A percentile compares a stretch with the other conserved stretches of the same genome.
Conservation (phyloP, 2,888 invertebrate species). For the Papilio gigon region DNA sequence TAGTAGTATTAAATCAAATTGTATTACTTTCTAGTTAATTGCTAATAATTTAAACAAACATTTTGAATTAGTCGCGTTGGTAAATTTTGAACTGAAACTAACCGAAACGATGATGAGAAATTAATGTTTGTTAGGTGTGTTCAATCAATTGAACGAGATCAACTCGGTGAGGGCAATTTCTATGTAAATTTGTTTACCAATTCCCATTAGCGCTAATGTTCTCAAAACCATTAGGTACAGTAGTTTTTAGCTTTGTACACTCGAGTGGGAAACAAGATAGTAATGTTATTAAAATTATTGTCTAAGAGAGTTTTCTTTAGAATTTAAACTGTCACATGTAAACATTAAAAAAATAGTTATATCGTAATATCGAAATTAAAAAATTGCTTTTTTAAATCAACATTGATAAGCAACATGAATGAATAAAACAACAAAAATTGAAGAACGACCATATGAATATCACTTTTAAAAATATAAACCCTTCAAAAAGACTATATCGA, state of each 20-base stretch:
- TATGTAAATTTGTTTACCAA: constrained; percentile 35
- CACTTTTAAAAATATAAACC: too few species aligned
- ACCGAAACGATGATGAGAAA: constrained; percentile 22
- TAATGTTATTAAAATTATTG: neutral
- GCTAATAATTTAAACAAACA: neutral
- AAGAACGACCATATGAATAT: too few species aligned
- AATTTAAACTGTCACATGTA: too few species aligned
- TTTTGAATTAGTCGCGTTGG: constrained; percentile 1
- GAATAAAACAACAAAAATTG: too few species aligned
- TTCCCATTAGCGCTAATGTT: constrained; percentile 33
- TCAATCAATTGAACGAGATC: constrained; percentile 32
- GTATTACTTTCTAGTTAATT: neutral
- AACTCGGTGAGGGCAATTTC: constrained; percentile 32
- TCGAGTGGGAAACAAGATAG: neutral
- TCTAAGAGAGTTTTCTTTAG: too few species aligned
- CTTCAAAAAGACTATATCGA: too few species aligned
- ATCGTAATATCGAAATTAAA: too few species aligned
- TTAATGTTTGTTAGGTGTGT: constrained; percentile 30
- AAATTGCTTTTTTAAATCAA: too few species aligned
- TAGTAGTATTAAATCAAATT: neutral
- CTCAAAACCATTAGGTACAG: constrained; percentile 21
- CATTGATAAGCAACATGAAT: too few species aligned
- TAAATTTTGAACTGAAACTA: constrained; percentile 4
- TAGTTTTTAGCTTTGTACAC: constrained; percentile 12
- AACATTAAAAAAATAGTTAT: neutral